phyloP scores from a whole-genome alignment of 2,113 vertebrate species.

The Perccottus glenii region DNA sequence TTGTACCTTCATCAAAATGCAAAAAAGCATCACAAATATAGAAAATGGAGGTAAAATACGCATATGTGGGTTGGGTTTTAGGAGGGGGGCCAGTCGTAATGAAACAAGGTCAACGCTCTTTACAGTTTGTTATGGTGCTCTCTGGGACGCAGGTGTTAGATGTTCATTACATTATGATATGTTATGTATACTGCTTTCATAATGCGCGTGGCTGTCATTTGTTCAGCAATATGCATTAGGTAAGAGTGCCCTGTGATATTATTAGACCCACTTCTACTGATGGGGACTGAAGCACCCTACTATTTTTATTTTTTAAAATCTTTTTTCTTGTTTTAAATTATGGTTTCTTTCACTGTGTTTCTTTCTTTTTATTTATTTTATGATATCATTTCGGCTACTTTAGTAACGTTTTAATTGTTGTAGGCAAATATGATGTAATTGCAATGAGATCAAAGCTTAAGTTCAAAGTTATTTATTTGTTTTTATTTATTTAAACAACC shows the following conservation, averaged over 20 bases:
- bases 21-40: slow-evolving; percentile 40
- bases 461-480: too few species aligned
- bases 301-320: too few species aligned
- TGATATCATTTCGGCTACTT: background rate
- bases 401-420: background rate
- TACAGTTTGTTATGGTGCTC: slow-evolving; percentile 12
- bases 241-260: background rate
- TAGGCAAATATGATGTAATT: background rate
- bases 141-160: background rate
- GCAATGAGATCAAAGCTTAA: background rate
- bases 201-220: slow-evolving; percentile 4
- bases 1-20: background rate
- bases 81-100: slow-evolving; percentile 19
- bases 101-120: slow-evolving; percentile 20
- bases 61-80: slow-evolving; percentile 7
- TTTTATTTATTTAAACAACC: too few species aligned
- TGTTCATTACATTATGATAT: background rate
- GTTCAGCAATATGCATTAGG: background rate
- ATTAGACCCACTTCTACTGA: background rate
- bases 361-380: background rate
- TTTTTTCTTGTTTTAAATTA: too few species aligned
- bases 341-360: background rate
- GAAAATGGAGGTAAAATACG: background rate
- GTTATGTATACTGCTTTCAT: background rate
- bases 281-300: too few species aligned